Evolutionary conservation across 2,113 vertebrate genomes (phyloP).

Genomic region (Thryonomys swinderianus): DNA sequence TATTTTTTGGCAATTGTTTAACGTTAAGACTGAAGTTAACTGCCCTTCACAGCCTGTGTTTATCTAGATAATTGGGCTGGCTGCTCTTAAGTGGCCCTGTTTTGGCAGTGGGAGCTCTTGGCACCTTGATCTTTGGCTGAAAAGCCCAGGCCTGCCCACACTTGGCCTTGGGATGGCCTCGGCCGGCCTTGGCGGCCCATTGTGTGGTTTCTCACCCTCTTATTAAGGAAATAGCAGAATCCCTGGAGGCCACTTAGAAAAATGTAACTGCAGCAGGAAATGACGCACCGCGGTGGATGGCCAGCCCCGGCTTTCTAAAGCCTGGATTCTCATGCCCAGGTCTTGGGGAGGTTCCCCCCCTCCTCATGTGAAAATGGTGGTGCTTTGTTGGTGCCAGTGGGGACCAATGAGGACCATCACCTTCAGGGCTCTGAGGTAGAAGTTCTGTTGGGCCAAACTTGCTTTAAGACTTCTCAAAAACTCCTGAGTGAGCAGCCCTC

Average conservation of each 20-base stretch:
- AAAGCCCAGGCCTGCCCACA: constrained; percentile 69
- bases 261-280: neutral
- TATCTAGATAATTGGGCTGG: constrained; percentile 73
- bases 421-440: too few relatives aligned
- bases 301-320: neutral
- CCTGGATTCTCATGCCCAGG: neutral
- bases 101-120: constrained; percentile 66
- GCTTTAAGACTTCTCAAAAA: neutral
- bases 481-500: neutral
- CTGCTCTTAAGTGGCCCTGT: constrained; percentile 44
- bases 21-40: constrained; percentile 69
- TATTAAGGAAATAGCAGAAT: constrained; percentile 65
- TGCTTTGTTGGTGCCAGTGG: neutral
- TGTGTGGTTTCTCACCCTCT: constrained; percentile 53
- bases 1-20: constrained; percentile 68
- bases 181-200: constrained; percentile 12
- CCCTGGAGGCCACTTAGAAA: constrained; percentile 50
- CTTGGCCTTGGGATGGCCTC: constrained; percentile 63
- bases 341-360: neutral
- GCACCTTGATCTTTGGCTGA: constrained; percentile 69
- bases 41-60: constrained; percentile 54
- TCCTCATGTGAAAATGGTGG: accelerated
- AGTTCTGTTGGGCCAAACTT: neutral
- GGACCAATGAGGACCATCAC: accelerated
- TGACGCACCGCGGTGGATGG: accelerated